Evolutionary conservation across 2,888 invertebrate species (phyloP).

Genomic region (Strigamia transsilvanica): DNA sequence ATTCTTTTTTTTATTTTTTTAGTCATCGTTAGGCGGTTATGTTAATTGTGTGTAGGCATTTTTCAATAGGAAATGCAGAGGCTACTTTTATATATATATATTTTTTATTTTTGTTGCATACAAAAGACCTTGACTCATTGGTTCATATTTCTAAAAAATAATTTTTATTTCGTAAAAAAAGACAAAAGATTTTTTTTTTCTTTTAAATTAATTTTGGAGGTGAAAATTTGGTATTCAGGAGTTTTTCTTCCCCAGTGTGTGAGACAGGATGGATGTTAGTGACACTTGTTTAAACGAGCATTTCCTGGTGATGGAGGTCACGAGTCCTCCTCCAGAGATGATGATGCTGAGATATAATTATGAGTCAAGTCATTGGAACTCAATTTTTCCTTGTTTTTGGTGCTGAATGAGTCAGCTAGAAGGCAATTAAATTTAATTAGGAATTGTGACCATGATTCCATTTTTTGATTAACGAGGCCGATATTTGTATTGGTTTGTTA

Average conservation of each 20-base stretch:
- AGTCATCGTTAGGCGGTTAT: not conserved
- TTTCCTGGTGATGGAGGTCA: slow-evolving; percentile 49
- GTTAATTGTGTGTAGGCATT: not conserved
- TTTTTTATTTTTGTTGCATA: not conserved
- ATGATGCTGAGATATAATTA: slow-evolving; percentile 35
- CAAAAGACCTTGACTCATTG: not conserved
- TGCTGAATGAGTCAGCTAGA: slow-evolving; percentile 34
- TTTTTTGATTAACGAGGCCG: slow-evolving; percentile 31
- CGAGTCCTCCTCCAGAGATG: slow-evolving; percentile 37
- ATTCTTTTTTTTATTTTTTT: not conserved
- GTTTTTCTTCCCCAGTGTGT: not conserved
- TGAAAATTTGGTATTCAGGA: not conserved
- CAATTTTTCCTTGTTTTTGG: slow-evolving; percentile 22
- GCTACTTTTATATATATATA: not conserved
- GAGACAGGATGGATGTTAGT: slow-evolving; percentile 33
- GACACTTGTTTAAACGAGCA: not conserved
- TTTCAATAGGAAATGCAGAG: not conserved
- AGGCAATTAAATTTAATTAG: slow-evolving; percentile 39
- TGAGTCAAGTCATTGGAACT: slow-evolving; percentile 44
- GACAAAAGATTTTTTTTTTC: not conserved
- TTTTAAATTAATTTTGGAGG: not conserved
- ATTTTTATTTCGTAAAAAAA: not conserved
- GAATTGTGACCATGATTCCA: slow-evolving; percentile 38
- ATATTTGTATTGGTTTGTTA: slow-evolving; percentile 6
- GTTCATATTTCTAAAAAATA: not conserved